Evolutionary conservation across 2,888 invertebrate species (phyloP).

Genomic region (Tipula confusa): DNA sequence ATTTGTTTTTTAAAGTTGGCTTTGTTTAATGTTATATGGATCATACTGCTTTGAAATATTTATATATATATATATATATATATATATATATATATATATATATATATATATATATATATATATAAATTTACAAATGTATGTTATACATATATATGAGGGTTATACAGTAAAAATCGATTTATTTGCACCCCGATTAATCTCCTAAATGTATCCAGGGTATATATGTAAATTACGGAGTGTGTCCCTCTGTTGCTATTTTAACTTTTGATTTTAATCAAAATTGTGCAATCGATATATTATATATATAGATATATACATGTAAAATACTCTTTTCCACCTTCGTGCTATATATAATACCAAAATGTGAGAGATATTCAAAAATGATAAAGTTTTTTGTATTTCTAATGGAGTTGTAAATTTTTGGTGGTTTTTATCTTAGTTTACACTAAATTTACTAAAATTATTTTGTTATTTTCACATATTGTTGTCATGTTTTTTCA

Average conservation of each 20-base stretch:
- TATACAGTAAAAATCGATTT: not conserved
- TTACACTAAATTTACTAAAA: not conserved
- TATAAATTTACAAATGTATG: too few relatives aligned
- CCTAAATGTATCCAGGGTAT: not conserved
- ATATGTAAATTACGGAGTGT: not conserved
- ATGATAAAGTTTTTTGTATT: not conserved
- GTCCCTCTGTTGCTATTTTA: not conserved
- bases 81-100: too few relatives aligned
- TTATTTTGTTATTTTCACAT: not conserved
- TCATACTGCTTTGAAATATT: too few relatives aligned
- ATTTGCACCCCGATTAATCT: not conserved
- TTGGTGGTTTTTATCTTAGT: not conserved
- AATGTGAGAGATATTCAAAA: not conserved
- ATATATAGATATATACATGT: too few relatives aligned
- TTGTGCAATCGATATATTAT: slow-evolving; percentile 14
- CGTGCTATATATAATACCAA: not conserved
- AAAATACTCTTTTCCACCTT: not conserved
- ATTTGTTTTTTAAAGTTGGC: too few relatives aligned
- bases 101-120: too few relatives aligned
- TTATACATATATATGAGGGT: too few relatives aligned
- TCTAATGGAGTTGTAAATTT: not conserved
- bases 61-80: too few relatives aligned
- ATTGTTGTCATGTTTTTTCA: too few relatives aligned
- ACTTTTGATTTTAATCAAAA: slow-evolving; percentile 9
- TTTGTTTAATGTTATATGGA: too few relatives aligned